phyloP scores from a whole-genome alignment of 30 jellyfish, hydroid and myxozoan genomes.

The Clytia hemisphaerica region DNA sequence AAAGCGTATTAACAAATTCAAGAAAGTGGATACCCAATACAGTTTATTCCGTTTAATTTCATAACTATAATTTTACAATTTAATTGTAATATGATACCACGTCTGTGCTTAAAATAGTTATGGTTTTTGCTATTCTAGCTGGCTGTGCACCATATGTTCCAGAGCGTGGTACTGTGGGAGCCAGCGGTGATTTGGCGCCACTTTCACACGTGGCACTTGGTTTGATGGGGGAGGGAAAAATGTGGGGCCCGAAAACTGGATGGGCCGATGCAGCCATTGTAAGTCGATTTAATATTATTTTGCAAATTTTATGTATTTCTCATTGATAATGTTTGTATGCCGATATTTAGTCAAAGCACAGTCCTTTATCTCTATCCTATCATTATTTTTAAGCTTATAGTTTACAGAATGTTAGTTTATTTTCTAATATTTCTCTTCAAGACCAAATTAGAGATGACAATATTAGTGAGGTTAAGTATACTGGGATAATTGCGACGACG shows the following conservation, averaged over 20 bases:
- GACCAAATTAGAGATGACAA: too few relatives aligned
- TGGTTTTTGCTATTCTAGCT: conserved; percentile 20
- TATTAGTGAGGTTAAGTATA: too few relatives aligned
- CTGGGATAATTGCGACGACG: too few relatives aligned
- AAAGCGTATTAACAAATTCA: neutral
- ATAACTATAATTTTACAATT: too few relatives aligned
- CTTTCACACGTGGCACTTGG: conserved; percentile 81
- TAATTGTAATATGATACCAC: too few relatives aligned
- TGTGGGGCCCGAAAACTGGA: conserved; percentile 97
- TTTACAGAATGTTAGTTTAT: neutral
- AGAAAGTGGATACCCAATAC: too few relatives aligned
- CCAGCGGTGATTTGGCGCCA: conserved; percentile 92
- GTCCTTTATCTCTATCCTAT: neutral
- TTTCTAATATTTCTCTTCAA: too few relatives aligned
- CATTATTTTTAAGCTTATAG: neutral
- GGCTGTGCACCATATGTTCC: conserved; percentile 72
- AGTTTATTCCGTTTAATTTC: neutral
- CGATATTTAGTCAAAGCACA: neutral
- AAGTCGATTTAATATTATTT: neutral
- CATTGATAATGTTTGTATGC: neutral
- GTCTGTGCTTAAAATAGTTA: neutral
- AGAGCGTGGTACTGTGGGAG: conserved; percentile 96
- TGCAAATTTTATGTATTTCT: neutral
- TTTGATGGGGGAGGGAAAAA: conserved; percentile 76
- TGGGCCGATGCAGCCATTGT: conserved; percentile 79